Evolutionary conservation across 2,113 vertebrate genomes (phyloP).

Genomic region (Ailuropoda melanoleuca): DNA sequence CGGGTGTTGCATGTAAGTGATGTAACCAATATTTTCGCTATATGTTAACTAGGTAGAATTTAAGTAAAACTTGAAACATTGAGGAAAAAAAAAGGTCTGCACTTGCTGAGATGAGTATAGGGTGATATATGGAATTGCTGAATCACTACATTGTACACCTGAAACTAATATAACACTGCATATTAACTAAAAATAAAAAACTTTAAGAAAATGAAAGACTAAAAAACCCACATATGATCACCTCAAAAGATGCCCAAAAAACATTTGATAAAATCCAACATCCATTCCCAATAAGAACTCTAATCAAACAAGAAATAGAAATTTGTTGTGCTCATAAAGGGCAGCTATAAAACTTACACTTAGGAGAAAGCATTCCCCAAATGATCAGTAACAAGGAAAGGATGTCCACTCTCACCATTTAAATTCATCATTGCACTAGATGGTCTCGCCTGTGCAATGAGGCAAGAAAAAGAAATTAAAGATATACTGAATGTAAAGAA

Average conservation of each 20-base stretch:
- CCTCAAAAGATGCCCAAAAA: background rate
- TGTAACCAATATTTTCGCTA: background rate
- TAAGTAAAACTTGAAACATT: background rate
- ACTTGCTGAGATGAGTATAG: background rate
- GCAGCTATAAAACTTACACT: background rate
- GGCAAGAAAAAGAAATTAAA: constrained; percentile 1
- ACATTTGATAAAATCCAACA: background rate
- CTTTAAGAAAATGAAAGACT: background rate
- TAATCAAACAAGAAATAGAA: background rate
- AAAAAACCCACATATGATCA: background rate
- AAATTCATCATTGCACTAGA: background rate
- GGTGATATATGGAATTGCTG: background rate
- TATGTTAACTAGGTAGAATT: background rate
- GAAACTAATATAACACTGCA: background rate
- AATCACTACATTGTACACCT: background rate
- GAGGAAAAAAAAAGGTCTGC: background rate
- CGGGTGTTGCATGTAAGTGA: background rate
- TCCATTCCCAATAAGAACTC: background rate
- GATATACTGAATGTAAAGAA: background rate
- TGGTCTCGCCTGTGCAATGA: background rate
- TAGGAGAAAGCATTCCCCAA: background rate
- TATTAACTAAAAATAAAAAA: background rate
- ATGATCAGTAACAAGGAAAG: background rate
- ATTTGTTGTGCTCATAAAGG: background rate
- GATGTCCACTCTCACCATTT: background rate